Conservation (phyloP, 2,888 invertebrate species). For the Heliconius hortense region DNA sequence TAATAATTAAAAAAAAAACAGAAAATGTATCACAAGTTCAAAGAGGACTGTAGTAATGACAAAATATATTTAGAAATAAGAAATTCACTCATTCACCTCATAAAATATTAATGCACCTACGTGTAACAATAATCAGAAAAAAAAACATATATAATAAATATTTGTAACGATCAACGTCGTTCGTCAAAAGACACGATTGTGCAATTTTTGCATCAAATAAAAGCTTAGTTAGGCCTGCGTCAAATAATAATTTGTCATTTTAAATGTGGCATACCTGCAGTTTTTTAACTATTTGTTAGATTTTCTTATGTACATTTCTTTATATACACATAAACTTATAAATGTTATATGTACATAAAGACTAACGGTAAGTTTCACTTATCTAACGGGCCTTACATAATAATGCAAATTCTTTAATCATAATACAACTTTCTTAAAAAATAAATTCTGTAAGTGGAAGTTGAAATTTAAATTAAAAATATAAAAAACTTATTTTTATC, state of each 20-base stretch:
- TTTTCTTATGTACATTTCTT: neutral
- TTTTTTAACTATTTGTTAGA: neutral
- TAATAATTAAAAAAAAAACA: constrained; percentile 4
- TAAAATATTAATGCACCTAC: neutral
- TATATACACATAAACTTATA: too few relatives aligned
- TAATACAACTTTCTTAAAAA: neutral
- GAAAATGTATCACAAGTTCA: neutral
- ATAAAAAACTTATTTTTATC: neutral
- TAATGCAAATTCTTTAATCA: neutral
- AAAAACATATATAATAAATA: neutral
- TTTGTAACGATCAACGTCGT: neutral
- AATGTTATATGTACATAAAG: neutral
- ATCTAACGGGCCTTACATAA: neutral
- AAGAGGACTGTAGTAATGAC: neutral
- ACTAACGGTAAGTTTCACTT: neutral
- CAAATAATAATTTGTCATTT: neutral
- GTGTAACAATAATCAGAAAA: neutral
- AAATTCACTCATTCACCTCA: neutral
- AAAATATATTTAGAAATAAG: neutral
- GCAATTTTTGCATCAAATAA: neutral
- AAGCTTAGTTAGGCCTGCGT: neutral
- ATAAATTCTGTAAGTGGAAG: neutral
- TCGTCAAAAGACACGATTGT: neutral
- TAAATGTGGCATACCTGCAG: neutral
- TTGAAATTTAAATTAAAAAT: neutral